phyloP scores from a whole-genome alignment of 2,888 invertebrate genomes.

The Hedya salicella region DNA sequence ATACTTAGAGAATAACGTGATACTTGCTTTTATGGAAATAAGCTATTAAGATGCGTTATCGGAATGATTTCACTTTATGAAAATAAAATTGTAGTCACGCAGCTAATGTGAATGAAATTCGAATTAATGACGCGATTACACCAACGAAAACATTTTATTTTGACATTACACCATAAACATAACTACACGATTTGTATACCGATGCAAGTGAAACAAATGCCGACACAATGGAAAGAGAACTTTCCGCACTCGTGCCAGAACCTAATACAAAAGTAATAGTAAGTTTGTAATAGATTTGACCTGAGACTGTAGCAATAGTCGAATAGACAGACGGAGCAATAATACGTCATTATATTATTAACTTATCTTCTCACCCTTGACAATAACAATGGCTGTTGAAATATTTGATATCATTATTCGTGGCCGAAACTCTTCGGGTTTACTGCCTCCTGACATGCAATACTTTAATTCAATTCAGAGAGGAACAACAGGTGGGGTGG shows the following conservation, averaged over 20 bases:
- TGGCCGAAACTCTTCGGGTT: conserved; percentile 63
- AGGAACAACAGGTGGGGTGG: conserved; percentile 67
- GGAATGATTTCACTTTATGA: conserved; percentile 60
- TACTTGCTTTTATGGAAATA: conserved; percentile 48
- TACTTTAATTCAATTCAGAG: conserved; percentile 77
- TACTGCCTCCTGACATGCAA: conserved; percentile 79
- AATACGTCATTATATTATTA: conserved; percentile 84
- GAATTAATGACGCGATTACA: conserved; percentile 75
- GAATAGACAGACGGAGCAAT: conserved; percentile 72
- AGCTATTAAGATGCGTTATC: conserved; percentile 63
- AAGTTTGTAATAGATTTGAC: conserved; percentile 56
- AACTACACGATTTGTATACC: conserved; percentile 71
- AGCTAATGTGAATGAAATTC: conserved; percentile 75
- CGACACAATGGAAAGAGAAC: conserved; percentile 50
- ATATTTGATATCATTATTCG: conserved; percentile 81
- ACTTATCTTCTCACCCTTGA: conserved; percentile 84
- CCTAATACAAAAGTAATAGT: conserved; percentile 36
- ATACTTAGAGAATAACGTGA: conserved; percentile 26
- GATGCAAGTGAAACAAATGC: conserved; percentile 48
- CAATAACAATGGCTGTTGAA: conserved; percentile 82
- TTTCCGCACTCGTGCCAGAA: conserved; percentile 46
- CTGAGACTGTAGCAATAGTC: conserved; percentile 66
- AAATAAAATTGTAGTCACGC: conserved; percentile 66
- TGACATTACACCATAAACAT: conserved; percentile 77
- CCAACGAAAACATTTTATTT: conserved; percentile 76